Conservation (phyloP, 1,140 invertebrate species). For the Wiebesia pumilae region DNA sequence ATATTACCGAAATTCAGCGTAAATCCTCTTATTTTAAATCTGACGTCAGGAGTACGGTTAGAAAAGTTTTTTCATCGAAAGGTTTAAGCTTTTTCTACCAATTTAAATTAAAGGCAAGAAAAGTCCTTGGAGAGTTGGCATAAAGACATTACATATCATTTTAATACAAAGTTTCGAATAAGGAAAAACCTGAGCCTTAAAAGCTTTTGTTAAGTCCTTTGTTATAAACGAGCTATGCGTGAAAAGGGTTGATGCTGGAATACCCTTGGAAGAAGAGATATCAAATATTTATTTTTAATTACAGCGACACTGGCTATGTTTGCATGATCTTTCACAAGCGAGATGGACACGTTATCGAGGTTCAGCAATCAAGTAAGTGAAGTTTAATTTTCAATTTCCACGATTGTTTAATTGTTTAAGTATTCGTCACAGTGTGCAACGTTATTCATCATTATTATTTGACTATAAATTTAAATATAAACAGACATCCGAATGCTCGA, state of each 20-base stretch:
- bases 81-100: not conserved
- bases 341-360: slow-evolving; percentile 77
- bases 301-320: slow-evolving; percentile 78
- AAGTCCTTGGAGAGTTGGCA: slow-evolving; percentile 33
- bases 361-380: slow-evolving; percentile 76
- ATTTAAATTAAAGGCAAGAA: slow-evolving; percentile 24
- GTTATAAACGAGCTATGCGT: not conserved
- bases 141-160: slow-evolving; percentile 11
- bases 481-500: not conserved
- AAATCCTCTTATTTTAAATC: slow-evolving; percentile 26
- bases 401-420: not conserved
- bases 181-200: not conserved
- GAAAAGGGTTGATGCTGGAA: not conserved
- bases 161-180: not conserved
- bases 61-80: slow-evolving; percentile 38
- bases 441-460: slow-evolving; percentile 16
- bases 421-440: not conserved
- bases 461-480: not conserved
- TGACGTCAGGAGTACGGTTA: not conserved
- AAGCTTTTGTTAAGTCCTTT: not conserved
- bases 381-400: slow-evolving; percentile 45
- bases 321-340: slow-evolving; percentile 78
- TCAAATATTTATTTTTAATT: slow-evolving; percentile 57
- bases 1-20: not conserved
- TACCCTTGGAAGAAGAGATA: not conserved